Conservation (phyloP, 2,888 invertebrate genomes). For the Matsumyia berberina region DNA sequence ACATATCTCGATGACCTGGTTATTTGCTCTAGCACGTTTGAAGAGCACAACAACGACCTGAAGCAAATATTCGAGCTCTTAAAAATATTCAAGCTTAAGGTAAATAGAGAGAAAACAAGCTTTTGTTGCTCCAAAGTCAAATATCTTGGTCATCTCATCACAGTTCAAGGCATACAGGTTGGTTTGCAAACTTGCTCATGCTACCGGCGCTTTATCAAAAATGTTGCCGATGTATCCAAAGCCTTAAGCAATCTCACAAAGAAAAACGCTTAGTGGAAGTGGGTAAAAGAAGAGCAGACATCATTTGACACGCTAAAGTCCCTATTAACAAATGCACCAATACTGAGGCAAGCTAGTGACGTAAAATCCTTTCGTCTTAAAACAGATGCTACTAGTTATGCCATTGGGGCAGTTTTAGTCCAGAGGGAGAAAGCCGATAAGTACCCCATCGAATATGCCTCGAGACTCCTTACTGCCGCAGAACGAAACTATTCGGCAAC, state of each 20-base stretch:
- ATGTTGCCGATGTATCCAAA: conserved; percentile 74
- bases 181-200: conserved; percentile 42
- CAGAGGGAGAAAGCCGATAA: conserved; percentile 65
- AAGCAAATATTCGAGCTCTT: conserved; percentile 10
- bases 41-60: conserved; percentile 67
- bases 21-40: conserved; percentile 77
- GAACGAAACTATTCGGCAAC: conserved; percentile 27
- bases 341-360: conserved; percentile 37
- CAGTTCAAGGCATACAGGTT: conserved; percentile 20
- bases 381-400: conserved; percentile 21
- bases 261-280: background rate
- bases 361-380: conserved; percentile 1
- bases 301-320: conserved; percentile 13
- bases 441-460: conserved; percentile 76
- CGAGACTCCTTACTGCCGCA: conserved; percentile 71
- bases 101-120: conserved; percentile 77
- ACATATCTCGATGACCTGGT: conserved; percentile 78
- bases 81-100: background rate
- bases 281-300: conserved; percentile 4
- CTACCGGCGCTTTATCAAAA: conserved; percentile 62
- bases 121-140: conserved; percentile 35
- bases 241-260: conserved; percentile 78
- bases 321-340: conserved; percentile 13
- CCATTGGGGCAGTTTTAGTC: conserved; percentile 40
- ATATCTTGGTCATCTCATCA: conserved; percentile 35